These are phyloP conservation scores for Micromys minutus DNA, from an alignment of 2,113 vertebrate species.

Conservation along the genomic window DNA sequence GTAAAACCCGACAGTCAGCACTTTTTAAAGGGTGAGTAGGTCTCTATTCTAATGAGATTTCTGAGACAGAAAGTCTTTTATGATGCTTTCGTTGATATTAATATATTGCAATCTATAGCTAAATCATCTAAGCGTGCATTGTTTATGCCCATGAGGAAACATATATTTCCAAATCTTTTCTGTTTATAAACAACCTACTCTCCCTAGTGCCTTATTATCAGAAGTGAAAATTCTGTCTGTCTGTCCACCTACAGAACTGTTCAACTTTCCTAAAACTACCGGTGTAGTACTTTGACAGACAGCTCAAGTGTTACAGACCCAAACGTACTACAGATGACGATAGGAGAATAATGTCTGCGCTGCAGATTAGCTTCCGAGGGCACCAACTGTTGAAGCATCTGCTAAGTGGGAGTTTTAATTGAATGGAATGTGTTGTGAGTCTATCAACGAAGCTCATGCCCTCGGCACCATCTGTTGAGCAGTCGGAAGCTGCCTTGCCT, in stretches of 20 bases:
- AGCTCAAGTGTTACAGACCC: conserved; percentile 8
- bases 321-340: conserved; percentile 19
- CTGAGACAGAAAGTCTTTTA: background rate
- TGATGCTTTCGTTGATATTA: conserved; percentile 36
- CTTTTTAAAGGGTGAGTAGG: background rate
- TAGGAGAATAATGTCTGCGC: background rate
- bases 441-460: conserved; percentile 47
- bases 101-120: background rate
- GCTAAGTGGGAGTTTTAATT: conserved; percentile 69
- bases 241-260: background rate
- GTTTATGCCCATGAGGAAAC: conserved; percentile 20
- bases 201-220: background rate
- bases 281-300: conserved; percentile 2
- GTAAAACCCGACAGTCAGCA: background rate
- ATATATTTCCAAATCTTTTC: conserved; percentile 10
- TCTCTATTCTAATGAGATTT: conserved; percentile 26
- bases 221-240: background rate
- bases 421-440: conserved; percentile 67
- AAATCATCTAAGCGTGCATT: background rate
- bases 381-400: conserved; percentile 68
- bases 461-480: conserved; percentile 61
- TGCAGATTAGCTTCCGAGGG: conserved; percentile 54
- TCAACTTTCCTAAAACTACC: background rate
- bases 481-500: conserved; percentile 49
- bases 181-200: background rate